Conservation (phyloP, 2,113 vertebrate species). For the Alethe castanea region DNA sequence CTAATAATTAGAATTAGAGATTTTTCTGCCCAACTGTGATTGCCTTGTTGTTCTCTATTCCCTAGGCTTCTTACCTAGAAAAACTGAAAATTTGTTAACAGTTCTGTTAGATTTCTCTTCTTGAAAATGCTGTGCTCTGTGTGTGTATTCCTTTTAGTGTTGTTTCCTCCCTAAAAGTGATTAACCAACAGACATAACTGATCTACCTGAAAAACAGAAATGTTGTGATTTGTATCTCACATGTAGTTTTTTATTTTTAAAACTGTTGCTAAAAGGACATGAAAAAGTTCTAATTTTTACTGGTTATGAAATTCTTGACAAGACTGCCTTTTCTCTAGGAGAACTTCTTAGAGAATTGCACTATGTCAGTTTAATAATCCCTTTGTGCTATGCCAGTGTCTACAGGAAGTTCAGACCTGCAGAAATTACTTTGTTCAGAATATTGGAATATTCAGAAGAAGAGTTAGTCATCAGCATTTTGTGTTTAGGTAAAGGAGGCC, state of each 20-base stretch:
- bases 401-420: background rate
- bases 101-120: background rate
- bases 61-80: background rate
- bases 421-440: background rate
- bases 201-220: background rate
- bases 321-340: background rate
- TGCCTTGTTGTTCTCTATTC: background rate
- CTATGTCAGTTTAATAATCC: background rate
- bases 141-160: background rate
- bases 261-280: background rate
- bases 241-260: background rate
- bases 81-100: background rate
- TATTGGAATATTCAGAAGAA: background rate
- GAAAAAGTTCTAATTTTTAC: background rate
- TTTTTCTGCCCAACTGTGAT: background rate
- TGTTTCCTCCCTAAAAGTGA: background rate
- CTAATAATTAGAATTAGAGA: background rate
- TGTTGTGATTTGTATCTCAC: background rate
- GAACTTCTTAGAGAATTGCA: background rate
- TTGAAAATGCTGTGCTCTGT: background rate
- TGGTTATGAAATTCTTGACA: background rate
- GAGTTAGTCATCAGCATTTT: background rate
- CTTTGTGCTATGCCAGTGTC: fast-evolving
- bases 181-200: background rate
- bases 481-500: background rate